A percentile compares a stretch with the other conserved stretches of the same genome.
phyloP scores from a whole-genome alignment of 2,888 invertebrate genomes.

The Tuta absoluta region DNA sequence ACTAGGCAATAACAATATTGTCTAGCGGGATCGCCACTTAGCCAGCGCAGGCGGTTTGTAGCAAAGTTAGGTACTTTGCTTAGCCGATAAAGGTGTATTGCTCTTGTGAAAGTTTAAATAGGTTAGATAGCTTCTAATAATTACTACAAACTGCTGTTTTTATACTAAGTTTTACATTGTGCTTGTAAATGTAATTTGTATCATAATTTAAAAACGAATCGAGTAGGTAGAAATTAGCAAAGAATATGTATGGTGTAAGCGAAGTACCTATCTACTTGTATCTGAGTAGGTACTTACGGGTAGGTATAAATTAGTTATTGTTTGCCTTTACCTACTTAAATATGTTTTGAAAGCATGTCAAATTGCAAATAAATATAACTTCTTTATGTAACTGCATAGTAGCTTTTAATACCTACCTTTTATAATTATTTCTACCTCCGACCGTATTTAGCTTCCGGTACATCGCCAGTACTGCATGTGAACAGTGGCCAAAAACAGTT shows the following conservation, averaged over 20 bases:
- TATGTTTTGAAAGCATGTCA: neutral
- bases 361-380: no score
- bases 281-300: no score
- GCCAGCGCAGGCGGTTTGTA: neutral
- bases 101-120: constrained; percentile 29
- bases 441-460: neutral
- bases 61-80: constrained; percentile 21
- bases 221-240: no score
- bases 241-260: no score
- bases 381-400: neutral
- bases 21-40: constrained; percentile 15
- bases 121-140: constrained; percentile 13
- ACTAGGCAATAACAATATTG: constrained; percentile 19
- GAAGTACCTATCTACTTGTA: no score
- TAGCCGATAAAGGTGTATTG: constrained; percentile 29
- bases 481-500: neutral
- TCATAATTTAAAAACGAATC: no score
- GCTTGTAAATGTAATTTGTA: no score
- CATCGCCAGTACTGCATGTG: neutral
- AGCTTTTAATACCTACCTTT: neutral
- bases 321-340: no score
- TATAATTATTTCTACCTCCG: neutral
- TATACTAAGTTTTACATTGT: no score
- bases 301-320: no score
- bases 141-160: constrained; percentile 34